phyloP scores from a whole-genome alignment of 35 echinoderm and acorn worm genomes.

The Heliocidaris erythrogramma region DNA sequence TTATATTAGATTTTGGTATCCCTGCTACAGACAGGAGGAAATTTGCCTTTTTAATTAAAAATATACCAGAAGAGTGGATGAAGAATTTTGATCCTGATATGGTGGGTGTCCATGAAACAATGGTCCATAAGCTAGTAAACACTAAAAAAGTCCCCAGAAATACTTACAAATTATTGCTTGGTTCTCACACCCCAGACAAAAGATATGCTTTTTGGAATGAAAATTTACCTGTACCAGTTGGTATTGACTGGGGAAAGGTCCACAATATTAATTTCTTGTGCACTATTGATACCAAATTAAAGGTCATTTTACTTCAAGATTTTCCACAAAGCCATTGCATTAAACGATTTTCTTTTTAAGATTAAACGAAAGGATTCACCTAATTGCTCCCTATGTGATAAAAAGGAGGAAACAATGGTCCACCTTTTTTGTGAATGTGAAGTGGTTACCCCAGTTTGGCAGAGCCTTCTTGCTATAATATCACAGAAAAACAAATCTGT shows the following conservation, averaged over 20 bases:
- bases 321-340: slow-evolving; percentile 20
- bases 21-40: slow-evolving; percentile 19
- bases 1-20: slow-evolving; percentile 6
- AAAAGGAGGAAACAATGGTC: background rate
- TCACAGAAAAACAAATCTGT: no score
- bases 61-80: slow-evolving; percentile 21
- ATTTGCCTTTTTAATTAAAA: background rate
- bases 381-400: background rate
- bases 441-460: background rate
- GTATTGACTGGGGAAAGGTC: slow-evolving; percentile 31
- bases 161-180: background rate
- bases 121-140: background rate
- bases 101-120: background rate
- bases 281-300: slow-evolving; percentile 16
- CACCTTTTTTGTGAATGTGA: background rate
- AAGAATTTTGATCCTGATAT: slow-evolving; percentile 23
- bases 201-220: slow-evolving; percentile 12
- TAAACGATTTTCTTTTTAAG: slow-evolving; percentile 18
- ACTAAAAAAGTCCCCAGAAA: background rate
- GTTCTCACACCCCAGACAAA: background rate
- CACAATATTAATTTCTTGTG: slow-evolving; percentile 18
- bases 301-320: slow-evolving; percentile 36
- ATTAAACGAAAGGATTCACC: slow-evolving; percentile 30
- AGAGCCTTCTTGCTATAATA: no score
- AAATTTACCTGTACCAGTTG: slow-evolving; percentile 36